phyloP scores from a whole-genome alignment of 1,140 invertebrate genomes.

The Zaprionus davidi region DNA sequence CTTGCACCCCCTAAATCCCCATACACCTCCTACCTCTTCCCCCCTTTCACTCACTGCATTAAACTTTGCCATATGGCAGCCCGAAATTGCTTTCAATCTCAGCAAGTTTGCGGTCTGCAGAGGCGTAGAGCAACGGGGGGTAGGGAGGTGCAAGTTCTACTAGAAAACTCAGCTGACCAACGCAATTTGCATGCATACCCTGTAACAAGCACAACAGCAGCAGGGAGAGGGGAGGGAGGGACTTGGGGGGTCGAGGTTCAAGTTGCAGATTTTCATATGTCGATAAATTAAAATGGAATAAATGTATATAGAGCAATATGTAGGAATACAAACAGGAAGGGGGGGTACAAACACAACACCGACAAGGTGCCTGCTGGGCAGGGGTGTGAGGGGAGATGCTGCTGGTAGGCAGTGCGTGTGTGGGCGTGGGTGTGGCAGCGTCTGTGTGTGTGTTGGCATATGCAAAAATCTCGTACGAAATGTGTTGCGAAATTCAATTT shows the following conservation, averaged over 20 bases:
- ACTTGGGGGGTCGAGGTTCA: neutral
- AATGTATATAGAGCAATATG: constrained; percentile 2
- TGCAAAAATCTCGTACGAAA: constrained; percentile 39
- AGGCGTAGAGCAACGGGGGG: neutral
- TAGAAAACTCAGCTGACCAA: constrained; percentile 29
- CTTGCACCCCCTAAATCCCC: too few relatives aligned
- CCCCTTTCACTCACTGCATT: neutral
- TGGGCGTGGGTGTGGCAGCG: constrained; percentile 42
- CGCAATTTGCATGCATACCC: constrained; percentile 51
- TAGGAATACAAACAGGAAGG: neutral
- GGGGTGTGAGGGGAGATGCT: neutral
- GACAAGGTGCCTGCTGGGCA: constrained; percentile 13
- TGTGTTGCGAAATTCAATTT: constrained; percentile 65
- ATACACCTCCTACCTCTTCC: neutral
- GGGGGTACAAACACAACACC: neutral
- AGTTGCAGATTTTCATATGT: constrained; percentile 46
- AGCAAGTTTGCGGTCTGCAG: constrained; percentile 43
- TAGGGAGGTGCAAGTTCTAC: constrained; percentile 5
- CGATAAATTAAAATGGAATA: constrained; percentile 46
- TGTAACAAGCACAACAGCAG: constrained; percentile 23
- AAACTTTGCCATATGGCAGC: constrained; percentile 23
- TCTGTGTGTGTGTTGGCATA: constrained; percentile 19
- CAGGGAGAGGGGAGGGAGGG: neutral
- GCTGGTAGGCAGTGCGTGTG: constrained; percentile 18
- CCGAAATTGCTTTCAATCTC: constrained; percentile 57